These are phyloP conservation scores for Meloidogyne floridensis DNA, from an alignment of 1,140 invertebrate genomes.

Conservation along the genomic window DNA sequence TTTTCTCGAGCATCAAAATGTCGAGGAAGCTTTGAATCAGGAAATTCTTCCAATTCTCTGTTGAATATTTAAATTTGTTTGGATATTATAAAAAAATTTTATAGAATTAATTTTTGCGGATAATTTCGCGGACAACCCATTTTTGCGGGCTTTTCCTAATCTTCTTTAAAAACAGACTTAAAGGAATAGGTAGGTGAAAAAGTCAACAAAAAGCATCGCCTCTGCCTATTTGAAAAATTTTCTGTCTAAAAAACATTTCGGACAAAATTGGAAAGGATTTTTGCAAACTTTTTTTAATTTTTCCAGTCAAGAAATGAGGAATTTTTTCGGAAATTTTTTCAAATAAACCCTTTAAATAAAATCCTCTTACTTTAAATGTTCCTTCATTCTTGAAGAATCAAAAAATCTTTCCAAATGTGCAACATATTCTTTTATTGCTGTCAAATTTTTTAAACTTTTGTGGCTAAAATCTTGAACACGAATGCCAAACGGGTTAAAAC, in stretches of 20 bases:
- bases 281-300: no score
- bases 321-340: background rate
- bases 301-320: no score
- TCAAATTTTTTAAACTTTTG: slow-evolving; percentile 49
- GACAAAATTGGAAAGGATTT: no score
- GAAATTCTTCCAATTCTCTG: slow-evolving; percentile 47
- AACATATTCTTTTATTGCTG: slow-evolving; percentile 55
- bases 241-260: no score
- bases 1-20: slow-evolving; percentile 52
- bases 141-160: no score
- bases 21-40: slow-evolving; percentile 38
- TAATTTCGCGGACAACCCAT: no score
- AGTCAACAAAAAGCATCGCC: no score
- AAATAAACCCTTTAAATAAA: slow-evolving; percentile 8
- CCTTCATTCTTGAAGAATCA: slow-evolving; percentile 43
- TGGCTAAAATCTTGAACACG: slow-evolving; percentile 29
- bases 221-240: no score
- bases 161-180: no score
- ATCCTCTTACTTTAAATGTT: slow-evolving; percentile 44
- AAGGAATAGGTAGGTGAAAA: no score
- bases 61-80: slow-evolving; percentile 57
- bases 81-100: background rate
- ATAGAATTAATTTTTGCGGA: background rate
- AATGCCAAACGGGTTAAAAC: slow-evolving; percentile 27
- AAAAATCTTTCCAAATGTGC: slow-evolving; percentile 43